Percentiles rank a stretch among this genome's conserved stretches.
Evolutionary conservation across 1,140 invertebrate species (phyloP).

Genomic region (Pseudachorutes palmiensis): DNA sequence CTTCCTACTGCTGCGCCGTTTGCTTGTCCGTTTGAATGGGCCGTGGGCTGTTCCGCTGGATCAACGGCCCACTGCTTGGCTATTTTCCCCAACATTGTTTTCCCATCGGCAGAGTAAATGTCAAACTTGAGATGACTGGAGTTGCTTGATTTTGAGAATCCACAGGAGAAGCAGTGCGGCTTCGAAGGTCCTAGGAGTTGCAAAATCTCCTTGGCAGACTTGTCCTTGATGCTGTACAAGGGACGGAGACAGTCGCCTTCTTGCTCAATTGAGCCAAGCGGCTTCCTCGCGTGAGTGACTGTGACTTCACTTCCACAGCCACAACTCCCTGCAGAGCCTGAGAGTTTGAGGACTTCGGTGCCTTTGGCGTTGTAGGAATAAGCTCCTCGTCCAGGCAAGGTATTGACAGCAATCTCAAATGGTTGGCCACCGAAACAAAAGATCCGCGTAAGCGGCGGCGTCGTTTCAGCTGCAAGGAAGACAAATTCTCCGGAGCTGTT

Average conservation of each 20-base stretch:
- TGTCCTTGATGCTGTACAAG: slow-evolving; percentile 22
- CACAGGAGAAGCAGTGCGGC: slow-evolving; percentile 10
- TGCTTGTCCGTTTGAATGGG: slow-evolving; percentile 15
- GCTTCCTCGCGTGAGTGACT: slow-evolving; percentile 18
- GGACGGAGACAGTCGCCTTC: slow-evolving; percentile 25
- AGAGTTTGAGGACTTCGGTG: slow-evolving; percentile 30
- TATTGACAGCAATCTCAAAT: slow-evolving; percentile 30
- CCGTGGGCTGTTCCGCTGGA: too few relatives aligned
- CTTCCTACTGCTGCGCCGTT: slow-evolving; percentile 18
- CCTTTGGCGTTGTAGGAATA: slow-evolving; percentile 17
- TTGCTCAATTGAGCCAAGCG: slow-evolving; percentile 32
- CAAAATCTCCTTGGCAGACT: slow-evolving; percentile 21
- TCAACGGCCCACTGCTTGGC: slow-evolving; percentile 16
- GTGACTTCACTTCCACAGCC: slow-evolving; percentile 31
- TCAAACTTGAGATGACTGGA: slow-evolving; percentile 13
- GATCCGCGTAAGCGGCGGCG: slow-evolving; percentile 27
- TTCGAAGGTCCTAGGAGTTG: slow-evolving; percentile 19
- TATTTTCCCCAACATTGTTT: slow-evolving; percentile 19
- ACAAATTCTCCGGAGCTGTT: slow-evolving; percentile 29
- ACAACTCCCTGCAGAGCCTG: slow-evolving; percentile 26
- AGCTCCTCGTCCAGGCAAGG: slow-evolving; percentile 14
- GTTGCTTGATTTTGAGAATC: slow-evolving; percentile 9
- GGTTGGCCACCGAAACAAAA: slow-evolving; percentile 29
- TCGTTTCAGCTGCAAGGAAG: slow-evolving; percentile 30
- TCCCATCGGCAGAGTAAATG: slow-evolving; percentile 24